A percentile compares a stretch with the other conserved stretches of the same genome.
Conservation (phyloP, 2,113 vertebrate genomes). For the Cinclus mexicanus region DNA sequence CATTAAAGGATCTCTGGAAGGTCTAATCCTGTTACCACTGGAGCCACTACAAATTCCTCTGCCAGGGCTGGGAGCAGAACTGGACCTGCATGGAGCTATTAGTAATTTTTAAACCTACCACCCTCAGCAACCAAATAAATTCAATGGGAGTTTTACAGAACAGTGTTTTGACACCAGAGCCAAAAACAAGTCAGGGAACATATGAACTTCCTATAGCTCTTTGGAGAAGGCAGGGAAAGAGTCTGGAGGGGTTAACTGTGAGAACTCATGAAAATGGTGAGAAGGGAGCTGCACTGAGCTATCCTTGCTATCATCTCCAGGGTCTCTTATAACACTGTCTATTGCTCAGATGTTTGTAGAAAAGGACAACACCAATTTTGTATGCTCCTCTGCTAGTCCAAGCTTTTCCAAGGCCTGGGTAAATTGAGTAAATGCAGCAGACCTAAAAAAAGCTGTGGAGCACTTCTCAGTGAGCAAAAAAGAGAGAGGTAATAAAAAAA, state of each 20-base stretch:
- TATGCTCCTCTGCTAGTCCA: not conserved
- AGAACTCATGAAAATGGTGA: not conserved
- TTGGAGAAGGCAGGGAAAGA: not conserved
- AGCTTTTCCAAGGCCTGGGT: not conserved
- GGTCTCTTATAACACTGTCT: fast-evolving
- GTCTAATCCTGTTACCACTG: not conserved
- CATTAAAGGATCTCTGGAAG: not conserved
- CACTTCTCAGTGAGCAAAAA: not conserved
- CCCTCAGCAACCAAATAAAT: not conserved
- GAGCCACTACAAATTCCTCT: not conserved
- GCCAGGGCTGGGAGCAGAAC: not conserved
- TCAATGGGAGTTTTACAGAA: not conserved
- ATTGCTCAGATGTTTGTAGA: not conserved
- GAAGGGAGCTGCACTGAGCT: not conserved
- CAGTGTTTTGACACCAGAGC: not conserved
- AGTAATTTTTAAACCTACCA: not conserved
- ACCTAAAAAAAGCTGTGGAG: not conserved
- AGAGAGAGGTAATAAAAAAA: not conserved
- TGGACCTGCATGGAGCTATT: not conserved
- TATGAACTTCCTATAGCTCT: not conserved
- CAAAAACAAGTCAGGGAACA: not conserved
- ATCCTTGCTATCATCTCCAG: not conserved
- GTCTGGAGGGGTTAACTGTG: not conserved
- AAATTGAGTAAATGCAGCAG: not conserved
- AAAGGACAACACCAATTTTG: not conserved